Evolutionary conservation across 2,797 vertebrate species (phyloP).

Genomic region (Hephaestus fuliginosus): DNA sequence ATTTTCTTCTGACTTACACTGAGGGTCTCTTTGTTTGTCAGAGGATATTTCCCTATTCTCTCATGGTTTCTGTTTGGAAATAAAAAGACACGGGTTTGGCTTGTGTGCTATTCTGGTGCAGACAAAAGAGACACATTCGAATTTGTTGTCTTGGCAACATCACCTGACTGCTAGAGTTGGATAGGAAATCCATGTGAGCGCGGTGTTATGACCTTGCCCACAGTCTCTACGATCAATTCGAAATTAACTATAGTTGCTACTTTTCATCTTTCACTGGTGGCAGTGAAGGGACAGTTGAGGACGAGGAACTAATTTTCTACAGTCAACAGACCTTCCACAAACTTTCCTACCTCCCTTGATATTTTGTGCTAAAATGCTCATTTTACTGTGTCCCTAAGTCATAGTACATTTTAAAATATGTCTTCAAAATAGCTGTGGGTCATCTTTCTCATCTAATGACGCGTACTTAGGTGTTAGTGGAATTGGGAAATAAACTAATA

Average conservation of each 20-base stretch:
- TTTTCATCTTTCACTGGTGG: slow-evolving; percentile 42
- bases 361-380: slow-evolving; percentile 1
- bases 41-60: slow-evolving; percentile 24
- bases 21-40: slow-evolving; percentile 16
- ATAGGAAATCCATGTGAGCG: slow-evolving; percentile 49
- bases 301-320: slow-evolving; percentile 23
- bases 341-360: slow-evolving; percentile 22
- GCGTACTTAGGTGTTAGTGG: neutral
- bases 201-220: slow-evolving; percentile 46
- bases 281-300: slow-evolving; percentile 5
- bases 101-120: slow-evolving; percentile 3
- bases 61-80: slow-evolving; percentile 37
- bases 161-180: slow-evolving; percentile 28
- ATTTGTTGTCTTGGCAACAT: slow-evolving; percentile 52
- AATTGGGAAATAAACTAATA: slow-evolving; percentile 34
- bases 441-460: slow-evolving; percentile 20
- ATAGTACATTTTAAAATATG: slow-evolving; percentile 31
- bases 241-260: slow-evolving; percentile 45
- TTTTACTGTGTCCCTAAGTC: slow-evolving; percentile 41
- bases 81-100: slow-evolving; percentile 18
- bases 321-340: slow-evolving; percentile 39
- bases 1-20: slow-evolving; percentile 41
- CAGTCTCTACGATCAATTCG: slow-evolving; percentile 46
- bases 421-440: slow-evolving; percentile 31
- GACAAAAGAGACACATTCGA: slow-evolving; percentile 31